Percentiles rank a stretch among this genome's conserved stretches.
These are phyloP conservation scores for Lynx canadensis DNA, from an alignment of 2,113 vertebrate species.

Conservation along the genomic window DNA sequence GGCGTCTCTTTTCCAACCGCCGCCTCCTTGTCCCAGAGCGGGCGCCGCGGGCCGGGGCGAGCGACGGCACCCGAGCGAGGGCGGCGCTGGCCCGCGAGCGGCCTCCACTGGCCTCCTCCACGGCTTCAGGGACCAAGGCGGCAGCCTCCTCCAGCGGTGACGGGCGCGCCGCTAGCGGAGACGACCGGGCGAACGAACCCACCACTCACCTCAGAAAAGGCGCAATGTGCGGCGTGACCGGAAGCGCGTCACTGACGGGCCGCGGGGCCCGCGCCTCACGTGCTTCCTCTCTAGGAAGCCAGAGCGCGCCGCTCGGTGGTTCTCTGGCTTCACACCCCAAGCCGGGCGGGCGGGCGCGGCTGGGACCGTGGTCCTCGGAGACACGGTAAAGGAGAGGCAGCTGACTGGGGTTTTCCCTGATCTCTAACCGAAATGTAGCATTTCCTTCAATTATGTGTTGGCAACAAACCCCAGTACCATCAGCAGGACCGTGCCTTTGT, in stretches of 20 bases:
- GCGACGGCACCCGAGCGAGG: neutral
- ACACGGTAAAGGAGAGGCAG: neutral
- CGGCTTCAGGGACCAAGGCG: neutral
- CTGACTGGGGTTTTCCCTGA: neutral
- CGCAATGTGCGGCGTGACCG: fast-evolving
- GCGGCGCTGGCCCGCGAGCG: fast-evolving
- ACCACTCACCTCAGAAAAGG: neutral
- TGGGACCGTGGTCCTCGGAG: neutral
- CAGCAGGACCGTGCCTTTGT: neutral
- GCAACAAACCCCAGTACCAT: neutral
- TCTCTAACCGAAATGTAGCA: neutral
- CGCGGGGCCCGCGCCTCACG: neutral
- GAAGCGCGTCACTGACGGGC: neutral
- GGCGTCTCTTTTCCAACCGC: neutral
- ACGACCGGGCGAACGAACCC: fast-evolving
- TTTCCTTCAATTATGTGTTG: neutral
- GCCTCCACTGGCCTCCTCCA: neutral
- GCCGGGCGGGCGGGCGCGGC: neutral
- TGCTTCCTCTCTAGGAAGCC: slow-evolving; percentile 4
- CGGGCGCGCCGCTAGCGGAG: fast-evolving
- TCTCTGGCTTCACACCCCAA: neutral
- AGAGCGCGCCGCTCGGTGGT: neutral
- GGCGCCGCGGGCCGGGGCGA: neutral
- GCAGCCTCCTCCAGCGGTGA: fast-evolving
- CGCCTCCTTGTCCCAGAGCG: neutral